Percentiles rank a stretch among this genome's conserved stretches.
phyloP scores from a whole-genome alignment of 1,140 invertebrate genomes.

The Pygmarrhopalites habei region DNA sequence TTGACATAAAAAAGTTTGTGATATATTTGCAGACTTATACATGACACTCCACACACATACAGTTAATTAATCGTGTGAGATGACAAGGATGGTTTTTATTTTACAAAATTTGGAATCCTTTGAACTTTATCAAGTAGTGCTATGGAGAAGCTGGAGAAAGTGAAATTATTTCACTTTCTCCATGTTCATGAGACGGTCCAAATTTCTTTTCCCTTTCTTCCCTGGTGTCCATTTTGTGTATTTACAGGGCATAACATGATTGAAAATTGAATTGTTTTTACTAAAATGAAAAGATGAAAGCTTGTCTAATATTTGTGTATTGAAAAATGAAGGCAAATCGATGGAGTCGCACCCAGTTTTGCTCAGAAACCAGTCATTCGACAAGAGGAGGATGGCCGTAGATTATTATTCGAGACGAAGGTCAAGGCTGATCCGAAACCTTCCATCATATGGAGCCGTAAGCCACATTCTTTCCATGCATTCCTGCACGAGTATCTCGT shows the following conservation, averaged over 20 bases:
- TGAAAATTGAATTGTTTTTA: not conserved
- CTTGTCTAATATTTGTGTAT: conserved; percentile 41
- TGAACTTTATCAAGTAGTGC: no score
- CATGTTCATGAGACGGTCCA: no score
- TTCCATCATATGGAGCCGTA: conserved; percentile 83
- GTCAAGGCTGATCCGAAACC: conserved; percentile 90
- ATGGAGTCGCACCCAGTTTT: conserved; percentile 94
- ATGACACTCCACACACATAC: no score
- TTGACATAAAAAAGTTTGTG: no score
- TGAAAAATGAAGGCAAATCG: conserved; percentile 91
- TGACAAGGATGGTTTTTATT: no score
- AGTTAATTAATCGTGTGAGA: no score
- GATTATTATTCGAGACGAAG: conserved; percentile 89
- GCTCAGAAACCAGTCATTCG: conserved; percentile 92
- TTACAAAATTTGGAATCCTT: no score
- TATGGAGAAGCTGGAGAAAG: no score
- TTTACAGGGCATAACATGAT: not conserved
- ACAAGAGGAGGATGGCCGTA: conserved; percentile 93
- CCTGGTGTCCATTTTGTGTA: not conserved
- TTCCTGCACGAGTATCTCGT: no score
- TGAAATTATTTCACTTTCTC: no score
- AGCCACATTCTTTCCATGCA: no score
- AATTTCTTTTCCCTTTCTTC: not conserved
- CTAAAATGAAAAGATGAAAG: conserved; percentile 3
- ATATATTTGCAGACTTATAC: no score